Conservation (phyloP, 2,797 vertebrate genomes). For the Megalops cyprinoides region DNA sequence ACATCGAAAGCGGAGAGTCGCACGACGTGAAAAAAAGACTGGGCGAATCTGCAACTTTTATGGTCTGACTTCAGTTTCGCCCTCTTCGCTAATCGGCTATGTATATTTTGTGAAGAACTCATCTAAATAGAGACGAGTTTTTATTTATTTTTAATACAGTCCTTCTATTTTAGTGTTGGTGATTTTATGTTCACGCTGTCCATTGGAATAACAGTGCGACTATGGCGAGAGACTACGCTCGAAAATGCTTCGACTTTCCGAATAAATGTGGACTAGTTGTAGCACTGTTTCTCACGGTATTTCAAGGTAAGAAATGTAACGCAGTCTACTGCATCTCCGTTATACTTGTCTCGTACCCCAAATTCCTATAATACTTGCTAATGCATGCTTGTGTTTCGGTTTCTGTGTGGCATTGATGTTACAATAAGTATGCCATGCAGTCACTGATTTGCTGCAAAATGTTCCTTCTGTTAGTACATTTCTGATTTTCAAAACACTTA, state of each 20-base stretch:
- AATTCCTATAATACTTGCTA: not conserved
- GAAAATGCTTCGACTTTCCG: conserved; percentile 48
- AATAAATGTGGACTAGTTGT: conserved; percentile 51
- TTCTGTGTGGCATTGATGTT: not conserved
- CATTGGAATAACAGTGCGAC: conserved; percentile 51
- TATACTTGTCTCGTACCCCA: not conserved
- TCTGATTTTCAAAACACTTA: too few relatives aligned
- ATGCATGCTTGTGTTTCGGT: not conserved
- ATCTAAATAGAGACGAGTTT: not conserved
- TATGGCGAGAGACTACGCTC: conserved; percentile 64
- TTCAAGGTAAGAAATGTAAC: conserved; percentile 63
- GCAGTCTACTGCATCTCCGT: not conserved
- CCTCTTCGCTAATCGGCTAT: conserved; percentile 11
- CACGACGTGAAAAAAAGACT: not conserved
- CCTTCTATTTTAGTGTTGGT: conserved; percentile 37
- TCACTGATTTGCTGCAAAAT: too few relatives aligned
- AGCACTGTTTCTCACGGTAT: conserved; percentile 51
- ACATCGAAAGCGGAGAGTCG: conserved; percentile 26
- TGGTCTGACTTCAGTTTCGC: conserved; percentile 17
- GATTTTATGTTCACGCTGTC: conserved; percentile 61
- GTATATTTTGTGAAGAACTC: not conserved
- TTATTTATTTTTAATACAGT: not conserved
- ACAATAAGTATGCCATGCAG: too few relatives aligned
- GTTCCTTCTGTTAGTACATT: too few relatives aligned
- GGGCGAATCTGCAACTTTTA: conserved; percentile 52